These are phyloP conservation scores for Apocheima hispidaria DNA, from an alignment of 2,888 invertebrate species.

Conservation along the genomic window DNA sequence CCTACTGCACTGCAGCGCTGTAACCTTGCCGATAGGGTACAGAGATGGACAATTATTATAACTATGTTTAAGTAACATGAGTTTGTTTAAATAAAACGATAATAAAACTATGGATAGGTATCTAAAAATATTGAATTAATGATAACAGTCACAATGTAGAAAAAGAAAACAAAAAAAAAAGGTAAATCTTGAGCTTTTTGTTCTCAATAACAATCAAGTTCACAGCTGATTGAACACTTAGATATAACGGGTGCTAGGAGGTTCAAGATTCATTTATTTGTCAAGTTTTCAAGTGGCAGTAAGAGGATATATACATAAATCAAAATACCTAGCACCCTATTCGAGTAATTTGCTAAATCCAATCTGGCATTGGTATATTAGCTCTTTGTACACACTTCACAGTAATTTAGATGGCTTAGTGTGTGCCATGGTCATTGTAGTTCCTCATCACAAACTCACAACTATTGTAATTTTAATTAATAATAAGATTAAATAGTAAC, in stretches of 20 bases:
- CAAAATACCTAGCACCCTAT: neutral
- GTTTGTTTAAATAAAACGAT: slow-evolving; percentile 48
- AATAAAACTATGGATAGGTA: slow-evolving; percentile 38
- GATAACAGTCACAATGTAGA: slow-evolving; percentile 43
- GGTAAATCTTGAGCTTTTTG: slow-evolving; percentile 43
- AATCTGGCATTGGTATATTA: neutral
- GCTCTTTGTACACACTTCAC: neutral
- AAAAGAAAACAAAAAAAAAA: slow-evolving; percentile 48
- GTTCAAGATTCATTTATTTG: too few species aligned
- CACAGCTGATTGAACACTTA: neutral
- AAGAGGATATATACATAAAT: neutral
- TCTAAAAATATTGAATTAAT: slow-evolving; percentile 46
- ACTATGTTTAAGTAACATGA: slow-evolving; percentile 69
- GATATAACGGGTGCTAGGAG: neutral
- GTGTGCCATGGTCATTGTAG: neutral
- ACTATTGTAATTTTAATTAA: slow-evolving; percentile 1
- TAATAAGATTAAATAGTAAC: neutral
- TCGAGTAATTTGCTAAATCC: neutral
- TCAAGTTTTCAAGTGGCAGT: too few species aligned
- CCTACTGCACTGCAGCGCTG: slow-evolving; percentile 44
- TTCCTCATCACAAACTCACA: neutral
- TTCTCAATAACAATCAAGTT: slow-evolving; percentile 8
- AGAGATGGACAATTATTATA: slow-evolving; percentile 55
- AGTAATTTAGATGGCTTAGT: neutral
- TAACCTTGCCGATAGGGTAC: slow-evolving; percentile 40